Evolutionary conservation across 2,888 invertebrate species (phyloP).

Genomic region (Saturnia japonica): DNA sequence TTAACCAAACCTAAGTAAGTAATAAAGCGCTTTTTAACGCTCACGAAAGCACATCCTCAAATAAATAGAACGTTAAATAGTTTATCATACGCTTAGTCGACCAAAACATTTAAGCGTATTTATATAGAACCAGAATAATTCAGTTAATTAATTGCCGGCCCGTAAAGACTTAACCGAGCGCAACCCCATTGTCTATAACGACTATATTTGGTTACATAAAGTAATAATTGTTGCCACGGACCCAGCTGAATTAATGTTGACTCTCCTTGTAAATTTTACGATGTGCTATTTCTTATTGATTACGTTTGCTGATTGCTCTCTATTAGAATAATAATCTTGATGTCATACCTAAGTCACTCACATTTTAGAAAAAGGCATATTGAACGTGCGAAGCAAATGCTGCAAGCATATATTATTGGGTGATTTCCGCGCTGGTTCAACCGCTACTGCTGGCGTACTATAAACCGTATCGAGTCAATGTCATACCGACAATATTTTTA

Average conservation of each 20-base stretch:
- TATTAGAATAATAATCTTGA: neutral
- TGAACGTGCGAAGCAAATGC: too few relatives aligned
- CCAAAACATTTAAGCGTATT: neutral
- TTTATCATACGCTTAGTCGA: neutral
- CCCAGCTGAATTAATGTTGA: neutral
- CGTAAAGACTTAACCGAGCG: constrained; percentile 10
- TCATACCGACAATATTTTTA: too few relatives aligned
- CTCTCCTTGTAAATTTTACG: constrained; percentile 6
- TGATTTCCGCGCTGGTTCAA: too few relatives aligned
- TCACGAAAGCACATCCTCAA: neutral
- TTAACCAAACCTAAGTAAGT: too few relatives aligned
- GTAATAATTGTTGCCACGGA: neutral
- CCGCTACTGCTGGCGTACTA: too few relatives aligned
- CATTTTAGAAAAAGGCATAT: too few relatives aligned
- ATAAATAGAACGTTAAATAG: neutral
- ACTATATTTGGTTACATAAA: constrained; percentile 5
- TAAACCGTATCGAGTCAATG: too few relatives aligned
- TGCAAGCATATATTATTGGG: too few relatives aligned
- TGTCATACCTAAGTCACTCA: neutral
- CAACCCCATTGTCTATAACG: neutral
- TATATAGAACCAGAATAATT: constrained; percentile 8
- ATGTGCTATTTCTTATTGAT: neutral
- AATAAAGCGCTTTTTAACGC: too few relatives aligned
- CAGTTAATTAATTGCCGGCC: constrained; percentile 8
- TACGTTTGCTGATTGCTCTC: neutral